Evolutionary conservation across 2,797 vertebrate species (phyloP).

Genomic region (Capromys pilorides): DNA sequence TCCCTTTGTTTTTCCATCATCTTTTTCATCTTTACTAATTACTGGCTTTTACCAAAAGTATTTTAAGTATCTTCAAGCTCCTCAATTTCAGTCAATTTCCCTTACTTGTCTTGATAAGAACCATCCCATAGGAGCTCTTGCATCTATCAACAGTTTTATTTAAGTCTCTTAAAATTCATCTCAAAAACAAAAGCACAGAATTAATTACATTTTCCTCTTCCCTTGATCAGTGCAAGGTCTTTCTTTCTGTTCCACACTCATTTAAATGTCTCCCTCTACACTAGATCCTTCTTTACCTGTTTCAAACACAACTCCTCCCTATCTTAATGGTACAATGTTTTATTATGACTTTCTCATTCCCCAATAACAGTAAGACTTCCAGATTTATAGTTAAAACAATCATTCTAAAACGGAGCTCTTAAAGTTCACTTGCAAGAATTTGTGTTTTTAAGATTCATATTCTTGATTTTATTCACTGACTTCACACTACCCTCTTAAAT

Average conservation of each 20-base stretch:
- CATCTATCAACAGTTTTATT: constrained; percentile 5
- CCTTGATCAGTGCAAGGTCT: not conserved
- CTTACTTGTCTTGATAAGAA: constrained; percentile 33
- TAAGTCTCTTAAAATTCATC: constrained; percentile 46
- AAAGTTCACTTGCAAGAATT: constrained; percentile 23
- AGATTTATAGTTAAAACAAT: constrained; percentile 38
- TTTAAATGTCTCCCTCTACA: constrained; percentile 17
- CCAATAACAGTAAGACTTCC: not conserved
- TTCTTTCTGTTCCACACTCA: constrained; percentile 5
- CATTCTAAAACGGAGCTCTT: not conserved
- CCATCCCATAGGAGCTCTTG: not conserved
- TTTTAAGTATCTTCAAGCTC: not conserved
- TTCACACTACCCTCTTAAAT: constrained; percentile 39
- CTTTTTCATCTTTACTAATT: constrained; percentile 18
- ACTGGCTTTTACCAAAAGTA: not conserved
- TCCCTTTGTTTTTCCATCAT: not conserved
- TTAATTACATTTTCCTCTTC: constrained; percentile 45
- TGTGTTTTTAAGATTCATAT: constrained; percentile 33
- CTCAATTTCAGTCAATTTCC: constrained; percentile 23
- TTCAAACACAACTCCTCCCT: not conserved
- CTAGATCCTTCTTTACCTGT: constrained; percentile 10
- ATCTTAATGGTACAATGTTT: not conserved
- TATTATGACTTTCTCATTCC: not conserved
- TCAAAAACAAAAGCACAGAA: not conserved
- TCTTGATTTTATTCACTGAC: constrained; percentile 32